These are phyloP conservation scores for Jaculus jaculus DNA, from an alignment of 2,113 vertebrate genomes.

Conservation along the genomic window DNA sequence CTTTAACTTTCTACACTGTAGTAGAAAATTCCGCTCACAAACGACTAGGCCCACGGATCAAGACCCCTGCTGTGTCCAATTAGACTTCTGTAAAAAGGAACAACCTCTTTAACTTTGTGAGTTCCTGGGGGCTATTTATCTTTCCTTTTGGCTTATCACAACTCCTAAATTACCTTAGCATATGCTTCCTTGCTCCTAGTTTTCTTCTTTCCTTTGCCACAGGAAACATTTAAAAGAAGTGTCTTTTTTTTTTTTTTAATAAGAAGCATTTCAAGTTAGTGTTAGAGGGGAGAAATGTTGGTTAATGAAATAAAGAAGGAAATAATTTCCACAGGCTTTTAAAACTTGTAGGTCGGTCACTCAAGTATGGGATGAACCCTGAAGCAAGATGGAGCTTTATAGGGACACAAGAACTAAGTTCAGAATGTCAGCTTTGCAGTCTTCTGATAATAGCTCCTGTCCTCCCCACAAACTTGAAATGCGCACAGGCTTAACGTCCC, in stretches of 20 bases:
- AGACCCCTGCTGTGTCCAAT: constrained; percentile 71
- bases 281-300: not conserved
- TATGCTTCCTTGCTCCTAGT: constrained; percentile 58
- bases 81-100: constrained; percentile 70
- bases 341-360: not conserved
- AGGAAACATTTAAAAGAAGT: constrained; percentile 28
- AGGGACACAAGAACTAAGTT: not conserved
- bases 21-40: constrained; percentile 53
- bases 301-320: constrained; percentile 59
- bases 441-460: constrained; percentile 9
- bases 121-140: constrained; percentile 73
- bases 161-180: constrained; percentile 74
- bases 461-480: not conserved
- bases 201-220: constrained; percentile 64
- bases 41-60: constrained; percentile 5
- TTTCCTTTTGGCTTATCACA: constrained; percentile 71
- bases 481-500: not conserved
- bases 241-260: not conserved
- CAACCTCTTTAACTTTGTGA: constrained; percentile 66
- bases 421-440: constrained; percentile 13
- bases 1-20: not conserved
- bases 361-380: not conserved
- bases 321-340: constrained; percentile 50
- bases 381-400: constrained; percentile 11
- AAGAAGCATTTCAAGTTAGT: constrained; percentile 51